Conservation (phyloP, 2,797 vertebrate species). For the Moxostoma hubbsi region DNA sequence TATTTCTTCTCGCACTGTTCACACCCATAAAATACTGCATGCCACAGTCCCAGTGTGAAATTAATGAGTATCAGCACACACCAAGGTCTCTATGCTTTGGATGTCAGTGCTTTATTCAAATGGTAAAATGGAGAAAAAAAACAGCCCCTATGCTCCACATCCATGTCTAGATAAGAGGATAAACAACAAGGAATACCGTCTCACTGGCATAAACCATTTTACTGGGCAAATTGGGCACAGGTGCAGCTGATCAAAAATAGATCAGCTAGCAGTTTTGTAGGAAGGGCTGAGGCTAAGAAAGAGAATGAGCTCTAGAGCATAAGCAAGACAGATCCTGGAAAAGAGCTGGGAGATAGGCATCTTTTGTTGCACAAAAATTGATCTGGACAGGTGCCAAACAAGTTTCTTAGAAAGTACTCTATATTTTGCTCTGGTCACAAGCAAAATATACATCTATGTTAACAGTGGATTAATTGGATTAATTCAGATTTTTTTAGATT, state of each 20-base stretch:
- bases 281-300: conserved; percentile 29
- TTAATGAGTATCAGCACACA: conserved; percentile 30
- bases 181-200: conserved; percentile 66
- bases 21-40: conserved; percentile 10
- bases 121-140: not conserved
- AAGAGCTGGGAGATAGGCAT: conserved; percentile 49
- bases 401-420: conserved; percentile 31
- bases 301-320: conserved; percentile 29
- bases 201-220: conserved; percentile 71
- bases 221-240: conserved; percentile 75
- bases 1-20: conserved; percentile 20
- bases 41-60: conserved; percentile 29
- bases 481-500: conserved; percentile 65
- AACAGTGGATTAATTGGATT: conserved; percentile 41
- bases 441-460: conserved; percentile 72
- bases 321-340: conserved; percentile 48
- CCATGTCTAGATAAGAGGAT: conserved; percentile 45
- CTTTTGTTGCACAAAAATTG: conserved; percentile 27
- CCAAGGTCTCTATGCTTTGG: not conserved
- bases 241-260: conserved; percentile 72
- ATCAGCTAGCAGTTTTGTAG: conserved; percentile 67
- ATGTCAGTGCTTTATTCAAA: conserved; percentile 43
- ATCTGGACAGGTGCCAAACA: conserved; percentile 44
- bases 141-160: conserved; percentile 7
- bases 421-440: conserved; percentile 20